Conservation (phyloP, 2,113 vertebrate genomes). For the Psittacula cyanocephala region DNA sequence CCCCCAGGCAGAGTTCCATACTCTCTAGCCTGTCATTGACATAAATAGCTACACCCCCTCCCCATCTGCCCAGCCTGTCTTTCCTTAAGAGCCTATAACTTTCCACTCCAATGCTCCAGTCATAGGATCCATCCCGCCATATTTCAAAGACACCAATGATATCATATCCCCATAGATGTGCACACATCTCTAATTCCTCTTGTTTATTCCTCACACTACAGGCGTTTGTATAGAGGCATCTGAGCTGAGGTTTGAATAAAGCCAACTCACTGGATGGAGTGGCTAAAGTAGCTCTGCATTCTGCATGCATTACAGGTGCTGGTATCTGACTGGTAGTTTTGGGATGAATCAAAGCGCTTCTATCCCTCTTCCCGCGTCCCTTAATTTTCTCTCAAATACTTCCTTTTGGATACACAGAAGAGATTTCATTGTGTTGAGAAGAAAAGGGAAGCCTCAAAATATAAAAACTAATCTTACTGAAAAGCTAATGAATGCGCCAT, state of each 20-base stretch:
- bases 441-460: background rate
- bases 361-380: background rate
- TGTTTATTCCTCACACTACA: background rate
- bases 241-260: background rate
- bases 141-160: background rate
- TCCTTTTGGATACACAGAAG: background rate
- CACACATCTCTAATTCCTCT: background rate
- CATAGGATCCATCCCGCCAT: background rate
- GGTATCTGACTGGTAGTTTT: background rate
- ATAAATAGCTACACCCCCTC: background rate
- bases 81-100: background rate
- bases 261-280: background rate
- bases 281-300: background rate
- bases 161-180: background rate
- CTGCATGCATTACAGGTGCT: background rate
- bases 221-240: background rate
- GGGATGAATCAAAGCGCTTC: background rate
- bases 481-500: slow-evolving; percentile 42
- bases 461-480: slow-evolving; percentile 47
- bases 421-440: background rate
- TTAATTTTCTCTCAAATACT: background rate
- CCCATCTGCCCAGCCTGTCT: background rate
- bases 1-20: background rate
- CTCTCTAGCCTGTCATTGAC: background rate
- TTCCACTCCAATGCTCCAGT: background rate